Conservation (phyloP, 2,888 invertebrate genomes). For the Heteromurus nitidus region DNA sequence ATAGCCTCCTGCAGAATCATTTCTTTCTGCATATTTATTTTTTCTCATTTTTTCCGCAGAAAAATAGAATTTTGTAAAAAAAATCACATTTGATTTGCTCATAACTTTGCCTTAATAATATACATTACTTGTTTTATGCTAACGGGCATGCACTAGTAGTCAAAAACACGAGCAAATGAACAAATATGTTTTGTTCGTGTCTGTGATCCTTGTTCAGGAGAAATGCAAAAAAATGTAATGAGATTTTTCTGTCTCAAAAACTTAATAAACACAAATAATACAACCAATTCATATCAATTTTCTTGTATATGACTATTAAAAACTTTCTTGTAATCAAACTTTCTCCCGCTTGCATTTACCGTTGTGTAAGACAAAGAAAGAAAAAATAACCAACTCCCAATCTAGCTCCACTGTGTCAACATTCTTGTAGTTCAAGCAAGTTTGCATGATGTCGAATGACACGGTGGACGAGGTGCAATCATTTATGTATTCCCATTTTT, state of each 20-base stretch:
- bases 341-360: too few relatives aligned
- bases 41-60: constrained; percentile 3
- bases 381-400: too few relatives aligned
- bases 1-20: not conserved
- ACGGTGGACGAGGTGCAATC: constrained; percentile 40
- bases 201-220: constrained; percentile 20
- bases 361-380: too few relatives aligned
- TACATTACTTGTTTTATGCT: constrained; percentile 31
- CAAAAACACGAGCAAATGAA: constrained; percentile 48
- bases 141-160: constrained; percentile 48
- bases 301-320: constrained; percentile 12
- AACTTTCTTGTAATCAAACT: too few relatives aligned
- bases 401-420: too few relatives aligned
- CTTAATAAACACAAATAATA: constrained; percentile 1
- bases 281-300: not conserved
- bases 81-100: constrained; percentile 13
- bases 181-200: constrained; percentile 69
- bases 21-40: constrained; percentile 15
- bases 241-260: constrained; percentile 39
- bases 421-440: too few relatives aligned
- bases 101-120: constrained; percentile 48
- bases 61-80: constrained; percentile 29
- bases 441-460: constrained; percentile 30
- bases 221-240: constrained; percentile 45
- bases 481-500: constrained; percentile 20